A percentile compares a stretch with the other conserved stretches of the same genome.
These are phyloP conservation scores for Anser brachyrhynchus DNA, from an alignment of 2,113 vertebrate genomes.

Conservation along the genomic window DNA sequence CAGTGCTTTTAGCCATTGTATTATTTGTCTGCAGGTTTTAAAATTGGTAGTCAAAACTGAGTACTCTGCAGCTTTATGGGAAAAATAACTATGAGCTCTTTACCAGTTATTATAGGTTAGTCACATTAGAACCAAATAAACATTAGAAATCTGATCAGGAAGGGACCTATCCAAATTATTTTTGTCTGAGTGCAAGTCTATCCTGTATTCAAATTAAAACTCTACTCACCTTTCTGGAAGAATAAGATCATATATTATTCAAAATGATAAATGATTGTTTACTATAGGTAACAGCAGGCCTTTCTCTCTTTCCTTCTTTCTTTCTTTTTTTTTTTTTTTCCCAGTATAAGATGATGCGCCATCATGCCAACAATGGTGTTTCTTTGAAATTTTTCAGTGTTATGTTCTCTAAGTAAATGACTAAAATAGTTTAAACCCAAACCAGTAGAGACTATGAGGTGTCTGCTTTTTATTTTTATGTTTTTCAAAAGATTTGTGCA, in stretches of 20 bases:
- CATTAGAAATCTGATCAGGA: neutral
- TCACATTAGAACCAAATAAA: neutral
- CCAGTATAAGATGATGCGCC: neutral
- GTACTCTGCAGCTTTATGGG: neutral
- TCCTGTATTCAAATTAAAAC: neutral
- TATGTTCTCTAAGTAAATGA: neutral
- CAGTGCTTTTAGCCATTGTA: neutral
- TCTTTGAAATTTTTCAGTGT: neutral
- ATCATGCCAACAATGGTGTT: neutral
- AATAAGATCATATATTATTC: neutral
- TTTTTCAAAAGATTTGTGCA: neutral
- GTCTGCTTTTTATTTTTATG: neutral
- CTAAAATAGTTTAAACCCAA: neutral
- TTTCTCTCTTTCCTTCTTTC: neutral
- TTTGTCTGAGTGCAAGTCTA: neutral
- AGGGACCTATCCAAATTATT: neutral
- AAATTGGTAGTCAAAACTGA: neutral
- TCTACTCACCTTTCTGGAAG: neutral
- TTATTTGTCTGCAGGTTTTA: neutral
- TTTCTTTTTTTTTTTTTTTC: neutral
- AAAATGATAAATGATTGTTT: conserved; percentile 4
- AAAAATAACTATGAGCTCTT: neutral
- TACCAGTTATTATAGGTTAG: neutral
- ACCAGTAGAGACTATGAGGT: neutral
- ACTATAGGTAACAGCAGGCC: neutral